phyloP scores from a whole-genome alignment of 1,140 invertebrate species.

The Orussus abietinus region DNA sequence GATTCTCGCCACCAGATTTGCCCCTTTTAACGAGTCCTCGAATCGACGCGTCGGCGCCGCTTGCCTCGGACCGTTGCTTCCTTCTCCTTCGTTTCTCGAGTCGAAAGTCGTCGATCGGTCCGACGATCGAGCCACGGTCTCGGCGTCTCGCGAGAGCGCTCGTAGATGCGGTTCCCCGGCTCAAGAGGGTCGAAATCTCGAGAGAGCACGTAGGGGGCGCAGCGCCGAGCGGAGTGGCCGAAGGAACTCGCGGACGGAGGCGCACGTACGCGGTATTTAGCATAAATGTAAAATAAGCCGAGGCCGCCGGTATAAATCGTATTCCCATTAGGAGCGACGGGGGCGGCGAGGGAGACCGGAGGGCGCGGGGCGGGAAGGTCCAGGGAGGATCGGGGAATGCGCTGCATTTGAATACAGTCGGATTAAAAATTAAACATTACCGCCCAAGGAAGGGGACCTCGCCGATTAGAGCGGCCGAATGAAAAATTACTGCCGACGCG shows the following conservation, averaged over 20 bases:
- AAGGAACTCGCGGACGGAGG: neutral
- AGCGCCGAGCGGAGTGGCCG: neutral
- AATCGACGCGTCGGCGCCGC: too few species aligned
- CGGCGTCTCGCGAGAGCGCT: too few species aligned
- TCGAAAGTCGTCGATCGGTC: too few species aligned
- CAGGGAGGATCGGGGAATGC: neutral
- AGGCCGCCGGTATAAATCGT: conserved; percentile 26
- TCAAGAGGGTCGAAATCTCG: neutral
- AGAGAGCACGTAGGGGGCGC: conserved; percentile 5
- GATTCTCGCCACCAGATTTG: too few species aligned
- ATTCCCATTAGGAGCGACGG: conserved; percentile 26
- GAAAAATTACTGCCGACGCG: conserved; percentile 7
- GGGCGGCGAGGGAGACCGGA: conserved; percentile 1
- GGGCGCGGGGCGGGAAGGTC: neutral
- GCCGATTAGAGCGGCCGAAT: conserved; percentile 14
- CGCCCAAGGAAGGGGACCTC: conserved; percentile 2
- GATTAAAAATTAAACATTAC: conserved; percentile 32
- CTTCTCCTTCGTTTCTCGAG: too few species aligned
- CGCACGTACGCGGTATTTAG: conserved; percentile 22
- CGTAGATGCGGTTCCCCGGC: too few species aligned
- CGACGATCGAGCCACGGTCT: too few species aligned
- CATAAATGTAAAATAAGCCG: conserved; percentile 31
- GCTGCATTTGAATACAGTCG: conserved; percentile 25
- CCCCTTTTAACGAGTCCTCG: too few species aligned
- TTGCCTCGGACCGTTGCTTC: too few species aligned